Base-by-base conservation (phyloP, 2,797 vertebrate species). In the Labeo calbasu region DNA sequence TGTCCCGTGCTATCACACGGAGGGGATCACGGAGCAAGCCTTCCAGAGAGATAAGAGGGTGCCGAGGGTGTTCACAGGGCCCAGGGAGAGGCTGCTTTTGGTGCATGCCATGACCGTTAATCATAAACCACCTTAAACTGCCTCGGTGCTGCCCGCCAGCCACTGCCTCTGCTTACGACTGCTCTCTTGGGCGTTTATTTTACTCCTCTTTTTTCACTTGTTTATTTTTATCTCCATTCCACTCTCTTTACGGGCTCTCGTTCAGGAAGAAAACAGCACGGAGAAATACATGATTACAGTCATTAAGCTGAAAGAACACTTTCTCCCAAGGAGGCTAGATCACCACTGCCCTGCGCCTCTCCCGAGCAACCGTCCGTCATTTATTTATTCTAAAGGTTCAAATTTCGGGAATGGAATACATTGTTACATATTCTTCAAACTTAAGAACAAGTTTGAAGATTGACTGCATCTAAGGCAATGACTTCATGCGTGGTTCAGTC, bases 241-340 rank as follows among this genome's bases (percentile, higher is more conserved):
- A 72, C 84, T 91, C 91, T 89, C 91, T 93, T 89, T 78, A 85
- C 86, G 68, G 92, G 92, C 83, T 78, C 83, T 87, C 79, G 40
- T 89, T 90, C 89, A 90, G 91, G 92, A 94, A 92, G 91, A 90
- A 93, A 92, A 92, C 91, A 91, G 89, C 90, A 90, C 89, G 73
- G 87, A 91, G 92, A 89, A 91, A 93, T 84, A 81, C 15, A 89
- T 94, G 92, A 95, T 95, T 95, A 94, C 93, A 94, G 93, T 94
- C 93, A 94, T 95, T 94, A 94, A 90, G 90, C 90, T 86, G 84
- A 88, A 84, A 75, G 83, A 88, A 90, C 84, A 83, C 73, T 86
- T 82, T 76, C 68, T 81, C 61, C 57, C 73, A 71, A 59, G 75
- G 65, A 46, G 46, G n/a, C 71, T 48, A 63, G 65, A 69, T 79